A percentile compares a stretch with the other conserved stretches of the same genome.
phyloP scores from a whole-genome alignment of 2,113 vertebrate genomes.

The Chionomys nivalis region DNA sequence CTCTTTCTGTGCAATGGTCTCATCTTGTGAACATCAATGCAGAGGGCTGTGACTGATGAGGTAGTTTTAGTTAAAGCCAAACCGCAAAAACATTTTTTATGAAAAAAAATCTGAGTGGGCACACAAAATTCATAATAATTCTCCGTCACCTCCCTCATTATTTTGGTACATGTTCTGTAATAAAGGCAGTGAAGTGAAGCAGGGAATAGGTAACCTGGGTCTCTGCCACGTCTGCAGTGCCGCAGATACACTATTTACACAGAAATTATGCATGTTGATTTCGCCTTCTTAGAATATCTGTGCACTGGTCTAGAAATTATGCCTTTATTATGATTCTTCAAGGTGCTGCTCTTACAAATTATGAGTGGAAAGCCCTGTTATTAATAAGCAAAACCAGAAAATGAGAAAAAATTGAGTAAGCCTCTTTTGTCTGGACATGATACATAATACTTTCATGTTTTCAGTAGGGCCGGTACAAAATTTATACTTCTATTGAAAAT shows the following conservation, averaged over 20 bases:
- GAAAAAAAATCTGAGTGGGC: slow-evolving; percentile 70
- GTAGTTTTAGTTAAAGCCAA: slow-evolving; percentile 73
- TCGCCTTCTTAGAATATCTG: slow-evolving; percentile 74
- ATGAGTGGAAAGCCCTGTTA: slow-evolving; percentile 59
- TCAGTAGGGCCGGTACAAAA: not conserved
- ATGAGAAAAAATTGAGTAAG: slow-evolving; percentile 34
- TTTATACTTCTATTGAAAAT: slow-evolving; percentile 40
- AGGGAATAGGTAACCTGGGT: slow-evolving; percentile 76
- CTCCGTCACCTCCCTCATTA: slow-evolving; percentile 81
- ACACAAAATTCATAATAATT: slow-evolving; percentile 84
- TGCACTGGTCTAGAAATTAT: slow-evolving; percentile 84
- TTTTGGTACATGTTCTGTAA: slow-evolving; percentile 83
- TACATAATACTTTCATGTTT: slow-evolving; percentile 29
- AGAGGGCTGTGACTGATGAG: slow-evolving; percentile 50
- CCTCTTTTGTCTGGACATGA: slow-evolving; percentile 29
- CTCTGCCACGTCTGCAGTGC: slow-evolving; percentile 76
- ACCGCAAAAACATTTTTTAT: slow-evolving; percentile 22
- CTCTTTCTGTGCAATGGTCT: slow-evolving; percentile 28
- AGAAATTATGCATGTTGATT: slow-evolving; percentile 78
- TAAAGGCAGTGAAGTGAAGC: slow-evolving; percentile 84
- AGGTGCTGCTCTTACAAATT: slow-evolving; percentile 77
- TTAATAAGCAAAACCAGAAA: slow-evolving; percentile 72
- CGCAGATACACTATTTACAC: slow-evolving; percentile 73
- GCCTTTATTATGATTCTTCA: slow-evolving; percentile 80
- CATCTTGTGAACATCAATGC: slow-evolving; percentile 59